A percentile compares a stretch with the other conserved stretches of the same genome.
Evolutionary conservation across 2,113 vertebrate species (phyloP).

Genomic region (Cryptotis parvus): DNA sequence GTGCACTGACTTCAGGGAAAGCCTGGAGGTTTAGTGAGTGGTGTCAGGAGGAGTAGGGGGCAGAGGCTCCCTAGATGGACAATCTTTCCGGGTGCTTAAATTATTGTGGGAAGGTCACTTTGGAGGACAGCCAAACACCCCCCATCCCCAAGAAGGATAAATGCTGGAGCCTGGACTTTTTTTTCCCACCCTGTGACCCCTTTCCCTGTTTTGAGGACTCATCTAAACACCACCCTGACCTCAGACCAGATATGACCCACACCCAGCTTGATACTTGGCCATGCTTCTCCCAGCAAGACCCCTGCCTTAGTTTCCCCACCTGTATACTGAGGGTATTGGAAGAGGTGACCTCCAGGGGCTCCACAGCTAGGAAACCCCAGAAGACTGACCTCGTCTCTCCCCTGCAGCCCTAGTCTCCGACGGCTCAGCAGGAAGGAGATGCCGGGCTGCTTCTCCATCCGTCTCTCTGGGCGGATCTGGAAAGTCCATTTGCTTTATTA

Average conservation of each 20-base stretch:
- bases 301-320: background rate
- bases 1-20: background rate
- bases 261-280: background rate
- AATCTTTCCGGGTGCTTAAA: background rate
- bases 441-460: background rate
- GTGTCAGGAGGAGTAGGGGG: background rate
- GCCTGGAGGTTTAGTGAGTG: background rate
- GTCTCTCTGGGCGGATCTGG: constrained; percentile 31
- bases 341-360: background rate
- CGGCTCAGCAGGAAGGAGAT: background rate
- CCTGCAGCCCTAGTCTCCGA: accelerated
- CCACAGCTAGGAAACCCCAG: background rate
- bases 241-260: background rate
- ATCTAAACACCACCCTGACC: background rate
- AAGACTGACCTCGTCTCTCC: background rate
- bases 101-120: background rate
- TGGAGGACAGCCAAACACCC: background rate
- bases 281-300: background rate
- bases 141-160: background rate
- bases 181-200: accelerated
- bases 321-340: background rate
- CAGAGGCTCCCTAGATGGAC: accelerated
- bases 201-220: background rate
- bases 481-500: constrained; percentile 81
- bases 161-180: background rate